These are phyloP conservation scores for Crioceris asparagi DNA, from an alignment of 2,888 invertebrate species.

Conservation along the genomic window DNA sequence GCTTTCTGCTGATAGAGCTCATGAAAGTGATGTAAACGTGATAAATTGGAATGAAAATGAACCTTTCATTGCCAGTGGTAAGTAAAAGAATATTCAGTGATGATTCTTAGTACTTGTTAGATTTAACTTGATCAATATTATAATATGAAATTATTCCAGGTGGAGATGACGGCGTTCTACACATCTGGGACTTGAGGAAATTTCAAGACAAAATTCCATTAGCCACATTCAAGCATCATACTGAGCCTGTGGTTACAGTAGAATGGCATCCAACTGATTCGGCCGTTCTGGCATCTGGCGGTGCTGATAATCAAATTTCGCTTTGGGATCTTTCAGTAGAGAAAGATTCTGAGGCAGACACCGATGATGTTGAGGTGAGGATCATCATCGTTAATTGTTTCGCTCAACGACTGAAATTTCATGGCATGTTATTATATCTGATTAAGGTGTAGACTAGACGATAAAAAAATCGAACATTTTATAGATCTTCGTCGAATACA, in stretches of 20 bases:
- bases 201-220: slow-evolving; percentile 70
- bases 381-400: slow-evolving; percentile 2
- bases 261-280: slow-evolving; percentile 95
- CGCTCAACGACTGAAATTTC: too few relatives aligned
- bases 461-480: too few relatives aligned
- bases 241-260: slow-evolving; percentile 84
- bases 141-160: slow-evolving; percentile 42
- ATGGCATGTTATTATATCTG: too few relatives aligned
- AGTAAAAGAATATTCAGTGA: slow-evolving; percentile 23
- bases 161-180: slow-evolving; percentile 90
- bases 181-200: slow-evolving; percentile 91
- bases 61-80: slow-evolving; percentile 76
- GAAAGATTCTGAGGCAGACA: slow-evolving; percentile 53
- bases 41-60: slow-evolving; percentile 93
- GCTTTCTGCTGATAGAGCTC: slow-evolving; percentile 76
- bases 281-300: slow-evolving; percentile 86
- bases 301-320: slow-evolving; percentile 91
- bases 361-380: slow-evolving; percentile 39
- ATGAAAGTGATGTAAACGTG: slow-evolving; percentile 90
- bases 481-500: too few relatives aligned
- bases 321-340: slow-evolving; percentile 95
- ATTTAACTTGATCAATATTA: neutral
- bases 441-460: too few relatives aligned
- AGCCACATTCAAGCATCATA: slow-evolving; percentile 93
- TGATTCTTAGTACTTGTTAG: neutral